These are phyloP conservation scores for Petroica traversi DNA, from an alignment of 2,113 vertebrate species.

Conservation along the genomic window DNA sequence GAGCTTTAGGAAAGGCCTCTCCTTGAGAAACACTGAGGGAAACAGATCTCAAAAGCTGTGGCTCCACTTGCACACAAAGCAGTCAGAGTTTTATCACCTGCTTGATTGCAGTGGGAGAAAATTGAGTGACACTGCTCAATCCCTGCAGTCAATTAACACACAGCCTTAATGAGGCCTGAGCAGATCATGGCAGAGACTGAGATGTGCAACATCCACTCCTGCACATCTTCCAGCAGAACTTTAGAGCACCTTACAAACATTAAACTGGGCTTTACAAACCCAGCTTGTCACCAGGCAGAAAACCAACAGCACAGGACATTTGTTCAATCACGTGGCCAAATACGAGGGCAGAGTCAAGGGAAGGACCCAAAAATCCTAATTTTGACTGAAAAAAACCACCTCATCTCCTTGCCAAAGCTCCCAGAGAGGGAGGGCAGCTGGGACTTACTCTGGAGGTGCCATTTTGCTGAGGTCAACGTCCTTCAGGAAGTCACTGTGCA, in stretches of 20 bases:
- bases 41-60: not conserved
- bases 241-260: not conserved
- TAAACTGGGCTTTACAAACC: no score
- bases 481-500: conserved; percentile 90
- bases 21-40: not conserved
- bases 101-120: not conserved
- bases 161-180: not conserved
- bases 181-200: not conserved
- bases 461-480: conserved; percentile 94
- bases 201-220: not conserved
- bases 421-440: not conserved
- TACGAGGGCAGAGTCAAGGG: accelerated
- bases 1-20: not conserved
- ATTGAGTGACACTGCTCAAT: not conserved
- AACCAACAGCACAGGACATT: not conserved
- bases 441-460: conserved; percentile 94
- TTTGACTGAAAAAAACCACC: not conserved
- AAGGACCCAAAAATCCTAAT: not conserved
- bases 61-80: not conserved
- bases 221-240: not conserved
- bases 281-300: not conserved
- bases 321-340: not conserved
- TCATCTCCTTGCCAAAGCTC: not conserved
- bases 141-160: not conserved
- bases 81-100: not conserved